phyloP scores from a whole-genome alignment of 2,888 invertebrate genomes.

The Brachyptera putata region DNA sequence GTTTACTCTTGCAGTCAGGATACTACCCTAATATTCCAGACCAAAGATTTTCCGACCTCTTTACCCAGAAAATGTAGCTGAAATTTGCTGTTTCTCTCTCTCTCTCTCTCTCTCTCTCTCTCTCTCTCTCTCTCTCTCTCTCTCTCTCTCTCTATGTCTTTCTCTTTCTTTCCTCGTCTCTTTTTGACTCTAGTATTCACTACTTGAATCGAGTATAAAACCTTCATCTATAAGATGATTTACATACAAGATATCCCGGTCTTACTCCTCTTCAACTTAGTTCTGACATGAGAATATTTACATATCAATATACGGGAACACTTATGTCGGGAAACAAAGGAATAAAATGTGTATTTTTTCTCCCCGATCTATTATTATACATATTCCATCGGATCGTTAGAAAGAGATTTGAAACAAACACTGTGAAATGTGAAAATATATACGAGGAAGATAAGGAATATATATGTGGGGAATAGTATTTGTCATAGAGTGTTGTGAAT shows the following conservation, averaged over 20 bases:
- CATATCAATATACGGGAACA: background rate
- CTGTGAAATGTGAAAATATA: too few relatives aligned
- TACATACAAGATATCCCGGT: background rate
- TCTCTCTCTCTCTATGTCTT: background rate
- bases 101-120: background rate
- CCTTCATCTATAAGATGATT: conserved; percentile 9
- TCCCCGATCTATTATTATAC: too few relatives aligned
- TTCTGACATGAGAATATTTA: conserved; percentile 2
- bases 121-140: too few relatives aligned
- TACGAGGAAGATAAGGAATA: too few relatives aligned
- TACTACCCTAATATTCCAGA: conserved; percentile 1
- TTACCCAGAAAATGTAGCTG: background rate
- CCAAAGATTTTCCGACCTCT: background rate
- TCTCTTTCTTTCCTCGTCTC: background rate
- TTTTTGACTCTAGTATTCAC: too few relatives aligned
- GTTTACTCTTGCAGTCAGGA: background rate
- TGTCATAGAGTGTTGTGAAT: too few relatives aligned
- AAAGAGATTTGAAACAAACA: too few relatives aligned
- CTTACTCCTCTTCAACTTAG: background rate
- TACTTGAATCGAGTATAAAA: too few relatives aligned
- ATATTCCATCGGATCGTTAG: too few relatives aligned
- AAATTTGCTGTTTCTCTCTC: background rate
- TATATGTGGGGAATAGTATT: too few relatives aligned
- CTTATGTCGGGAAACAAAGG: too few relatives aligned
- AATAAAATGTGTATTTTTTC: too few relatives aligned